Base-by-base conservation (phyloP, 2,888 invertebrate genomes). In the Thysanoteuthis rhombus region DNA sequence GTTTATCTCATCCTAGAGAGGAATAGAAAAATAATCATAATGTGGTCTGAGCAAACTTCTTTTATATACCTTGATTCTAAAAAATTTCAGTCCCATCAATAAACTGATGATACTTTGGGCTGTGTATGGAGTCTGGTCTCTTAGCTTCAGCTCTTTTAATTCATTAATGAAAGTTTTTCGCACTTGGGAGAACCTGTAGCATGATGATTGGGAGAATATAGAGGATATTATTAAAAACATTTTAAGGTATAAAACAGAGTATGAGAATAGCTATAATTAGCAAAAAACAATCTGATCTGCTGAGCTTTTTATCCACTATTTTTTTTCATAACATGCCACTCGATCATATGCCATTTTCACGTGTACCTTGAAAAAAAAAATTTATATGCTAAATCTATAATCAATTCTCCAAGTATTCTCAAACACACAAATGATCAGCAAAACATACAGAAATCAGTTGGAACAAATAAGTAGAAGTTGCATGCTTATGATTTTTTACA, bases 1-100 rank as follows among this genome's bases (percentile, higher is more conserved):
- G 36, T n/a, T 75, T 12, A 25, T 12, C 36, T 10, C 1, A 16
- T n/a, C 10, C 1, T 75, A 32, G 8, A 5, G 0, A 75, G n/a
- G 1, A 1, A 36, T 75, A 75, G n/a, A 75, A 12, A n/a, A 75
- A 75, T 75, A n/a, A 0, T 58, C 75, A 75, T 32, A n/a, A 75
- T n/a, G 10, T 75, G 16, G 19, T 75, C 12, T 75, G n/a, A 75
- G n/a, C 12, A 58, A 58, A 58, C n/a, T n/a, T 75, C 6, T 12
- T 16, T 75, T 92, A 25, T 94, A 94, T 93, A 98, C 98, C 97
- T 98, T 98, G 42, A 98, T 98, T 94, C 98, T 97, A 97, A 99
- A 99, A 97, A 99, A 99, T 97, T 99, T 99, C 99, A 99, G 99
- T 93, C 99, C 99, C 99, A 99, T 99, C 47, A 99, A 97, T 89